phyloP scores from a whole-genome alignment of 1,140 invertebrate genomes.

The Psix sp. region DNA sequence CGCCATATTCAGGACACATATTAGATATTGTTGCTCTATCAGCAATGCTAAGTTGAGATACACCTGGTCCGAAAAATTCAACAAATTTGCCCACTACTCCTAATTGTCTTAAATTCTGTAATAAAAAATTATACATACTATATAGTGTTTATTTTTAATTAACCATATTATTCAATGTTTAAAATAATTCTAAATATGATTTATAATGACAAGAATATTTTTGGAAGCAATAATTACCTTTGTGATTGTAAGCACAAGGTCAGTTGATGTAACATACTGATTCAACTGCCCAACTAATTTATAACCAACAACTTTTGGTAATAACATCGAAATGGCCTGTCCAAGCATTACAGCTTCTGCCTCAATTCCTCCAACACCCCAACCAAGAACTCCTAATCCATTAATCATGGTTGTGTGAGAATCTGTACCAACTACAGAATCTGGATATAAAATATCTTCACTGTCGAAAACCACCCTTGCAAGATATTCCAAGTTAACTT shows the following conservation, averaged over 20 bases:
- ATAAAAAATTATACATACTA: conserved; percentile 41
- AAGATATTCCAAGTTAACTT: conserved; percentile 98
- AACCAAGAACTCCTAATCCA: conserved; percentile 88
- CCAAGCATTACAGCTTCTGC: conserved; percentile 95
- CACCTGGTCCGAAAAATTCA: conserved; percentile 97
- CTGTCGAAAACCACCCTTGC: conserved; percentile 95
- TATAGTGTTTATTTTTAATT: background rate
- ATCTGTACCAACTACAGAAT: conserved; percentile 98
- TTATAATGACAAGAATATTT: no score
- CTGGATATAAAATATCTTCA: conserved; percentile 88
- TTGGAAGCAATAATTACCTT: conserved; percentile 81
- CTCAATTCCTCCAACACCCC: conserved; percentile 90
- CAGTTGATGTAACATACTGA: conserved; percentile 95
- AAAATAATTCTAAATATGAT: background rate
- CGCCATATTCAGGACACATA: conserved; percentile 99
- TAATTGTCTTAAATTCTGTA: conserved; percentile 91
- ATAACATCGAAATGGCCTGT: conserved; percentile 96
- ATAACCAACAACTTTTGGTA: conserved; percentile 97
- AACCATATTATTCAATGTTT: background rate
- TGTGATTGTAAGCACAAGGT: conserved; percentile 97
- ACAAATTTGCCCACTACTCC: conserved; percentile 99
- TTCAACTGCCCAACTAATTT: conserved; percentile 88
- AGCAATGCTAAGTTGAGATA: conserved; percentile 92
- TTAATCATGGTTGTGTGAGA: conserved; percentile 99
- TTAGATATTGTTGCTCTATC: conserved; percentile 96